A percentile compares a stretch with the other conserved stretches of the same genome.
Evolutionary conservation across 2,888 invertebrate species (phyloP).

Genomic region (Zele albiditarsus): DNA sequence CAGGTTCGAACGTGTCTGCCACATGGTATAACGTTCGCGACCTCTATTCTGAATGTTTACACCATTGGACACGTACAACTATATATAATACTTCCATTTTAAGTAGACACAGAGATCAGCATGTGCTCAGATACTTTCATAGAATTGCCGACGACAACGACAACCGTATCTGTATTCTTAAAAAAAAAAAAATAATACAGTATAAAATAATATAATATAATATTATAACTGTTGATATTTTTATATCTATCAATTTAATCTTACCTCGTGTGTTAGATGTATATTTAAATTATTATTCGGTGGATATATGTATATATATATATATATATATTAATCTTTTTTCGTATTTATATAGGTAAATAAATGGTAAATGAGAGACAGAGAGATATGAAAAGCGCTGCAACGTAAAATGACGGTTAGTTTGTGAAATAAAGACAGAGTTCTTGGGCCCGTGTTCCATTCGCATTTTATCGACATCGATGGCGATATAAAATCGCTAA

Average conservation of each 20-base stretch:
- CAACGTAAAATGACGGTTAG: constrained; percentile 11
- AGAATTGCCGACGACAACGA: constrained; percentile 1
- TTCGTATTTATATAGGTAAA: constrained; percentile 20
- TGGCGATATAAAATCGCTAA: constrained; percentile 44
- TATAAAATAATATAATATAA: no score
- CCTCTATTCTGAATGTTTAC: constrained; percentile 32
- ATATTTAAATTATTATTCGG: neutral
- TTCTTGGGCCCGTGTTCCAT: constrained; percentile 27
- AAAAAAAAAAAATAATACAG: no score
- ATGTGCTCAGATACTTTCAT: constrained; percentile 7
- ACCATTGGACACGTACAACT: constrained; percentile 31
- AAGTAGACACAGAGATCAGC: neutral
- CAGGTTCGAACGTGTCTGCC: constrained; percentile 22
- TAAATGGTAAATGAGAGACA: neutral
- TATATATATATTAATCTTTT: constrained; percentile 8
- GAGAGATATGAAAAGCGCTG: constrained; percentile 19
- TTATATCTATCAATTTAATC: neutral
- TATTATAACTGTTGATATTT: neutral
- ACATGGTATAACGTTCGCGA: constrained; percentile 22
- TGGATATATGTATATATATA: neutral
- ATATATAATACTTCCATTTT: neutral
- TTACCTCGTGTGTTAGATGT: neutral
- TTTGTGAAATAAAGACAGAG: constrained; percentile 8
- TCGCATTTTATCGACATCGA: constrained; percentile 46
- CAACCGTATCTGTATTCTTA: no score